Percentiles rank a stretch among this genome's conserved stretches.
Evolutionary conservation across 2,888 invertebrate genomes (phyloP).

Genomic region (Nemotelus pantherinus): DNA sequence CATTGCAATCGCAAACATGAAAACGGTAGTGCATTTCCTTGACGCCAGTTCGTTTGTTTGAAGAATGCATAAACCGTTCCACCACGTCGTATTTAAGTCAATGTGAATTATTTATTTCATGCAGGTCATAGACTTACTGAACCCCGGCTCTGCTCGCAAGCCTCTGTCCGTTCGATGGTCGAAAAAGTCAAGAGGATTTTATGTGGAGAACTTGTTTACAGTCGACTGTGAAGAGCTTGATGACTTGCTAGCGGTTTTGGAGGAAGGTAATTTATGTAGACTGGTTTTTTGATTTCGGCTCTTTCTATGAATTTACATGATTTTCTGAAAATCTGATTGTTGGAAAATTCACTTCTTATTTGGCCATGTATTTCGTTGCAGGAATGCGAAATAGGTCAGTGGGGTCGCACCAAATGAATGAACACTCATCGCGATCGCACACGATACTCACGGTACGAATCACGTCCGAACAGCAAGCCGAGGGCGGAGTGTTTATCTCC

Average conservation of each 20-base stretch:
- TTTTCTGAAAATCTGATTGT: neutral
- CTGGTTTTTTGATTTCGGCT: too few species aligned
- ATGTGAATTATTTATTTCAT: conserved; percentile 46
- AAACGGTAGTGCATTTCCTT: too few species aligned
- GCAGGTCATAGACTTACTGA: conserved; percentile 92
- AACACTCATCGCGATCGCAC: conserved; percentile 92
- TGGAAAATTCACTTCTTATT: neutral
- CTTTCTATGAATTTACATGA: neutral
- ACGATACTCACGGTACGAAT: conserved; percentile 91
- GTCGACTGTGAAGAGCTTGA: conserved; percentile 94
- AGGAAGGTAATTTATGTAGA: conserved; percentile 77
- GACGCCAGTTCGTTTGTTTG: too few species aligned
- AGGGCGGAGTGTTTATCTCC: conserved; percentile 84
- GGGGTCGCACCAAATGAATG: conserved; percentile 92
- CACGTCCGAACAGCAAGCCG: conserved; percentile 83
- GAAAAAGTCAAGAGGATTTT: conserved; percentile 91
- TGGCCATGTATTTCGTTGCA: conserved; percentile 58
- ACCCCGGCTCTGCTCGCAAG: conserved; percentile 80
- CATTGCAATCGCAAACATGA: too few species aligned
- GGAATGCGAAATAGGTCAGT: conserved; percentile 91
- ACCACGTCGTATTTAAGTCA: neutral
- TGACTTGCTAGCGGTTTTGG: conserved; percentile 90
- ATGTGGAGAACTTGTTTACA: conserved; percentile 95
- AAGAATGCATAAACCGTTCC: too few species aligned
- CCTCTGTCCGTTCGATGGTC: conserved; percentile 93